Conservation (phyloP, 23 tunicate genomes). For the Trididemnum miniatum region DNA sequence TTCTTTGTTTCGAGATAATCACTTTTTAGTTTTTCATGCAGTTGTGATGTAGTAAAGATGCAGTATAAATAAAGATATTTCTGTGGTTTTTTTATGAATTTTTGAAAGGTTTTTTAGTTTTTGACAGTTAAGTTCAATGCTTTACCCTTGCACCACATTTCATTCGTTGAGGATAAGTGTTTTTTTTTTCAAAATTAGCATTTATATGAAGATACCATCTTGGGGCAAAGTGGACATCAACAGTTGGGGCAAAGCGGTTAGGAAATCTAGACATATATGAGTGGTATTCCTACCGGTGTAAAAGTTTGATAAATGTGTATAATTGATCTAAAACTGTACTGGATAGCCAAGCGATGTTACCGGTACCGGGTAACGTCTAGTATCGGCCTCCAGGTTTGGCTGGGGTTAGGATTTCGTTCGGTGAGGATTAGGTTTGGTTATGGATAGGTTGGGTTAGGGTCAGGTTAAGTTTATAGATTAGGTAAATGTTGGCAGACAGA, state of each 20-base stretch:
- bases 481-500: too few species aligned
- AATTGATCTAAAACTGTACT: too few species aligned
- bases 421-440: too few species aligned
- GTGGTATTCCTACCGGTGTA: neutral
- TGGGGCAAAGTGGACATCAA: conserved; percentile 14
- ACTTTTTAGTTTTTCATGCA: neutral
- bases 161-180: neutral
- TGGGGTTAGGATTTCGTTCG: too few species aligned
- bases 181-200: neutral
- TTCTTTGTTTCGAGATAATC: neutral
- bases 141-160: neutral
- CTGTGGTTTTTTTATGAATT: neutral
- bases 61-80: neutral
- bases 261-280: neutral
- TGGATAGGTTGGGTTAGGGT: too few species aligned
- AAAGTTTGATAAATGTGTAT: neutral
- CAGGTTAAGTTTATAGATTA: too few species aligned
- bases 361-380: too few species aligned
- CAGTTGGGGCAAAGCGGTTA: conserved; percentile 17
- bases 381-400: too few species aligned
- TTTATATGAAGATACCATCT: neutral
- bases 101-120: neutral
- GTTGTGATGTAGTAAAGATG: conserved; percentile 1
- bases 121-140: neutral
- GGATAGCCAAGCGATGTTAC: too few species aligned